A percentile compares a stretch with the other conserved stretches of the same genome.
These are phyloP conservation scores for Elephantulus edwardii DNA, from an alignment of 2,113 vertebrate genomes.

Conservation along the genomic window DNA sequence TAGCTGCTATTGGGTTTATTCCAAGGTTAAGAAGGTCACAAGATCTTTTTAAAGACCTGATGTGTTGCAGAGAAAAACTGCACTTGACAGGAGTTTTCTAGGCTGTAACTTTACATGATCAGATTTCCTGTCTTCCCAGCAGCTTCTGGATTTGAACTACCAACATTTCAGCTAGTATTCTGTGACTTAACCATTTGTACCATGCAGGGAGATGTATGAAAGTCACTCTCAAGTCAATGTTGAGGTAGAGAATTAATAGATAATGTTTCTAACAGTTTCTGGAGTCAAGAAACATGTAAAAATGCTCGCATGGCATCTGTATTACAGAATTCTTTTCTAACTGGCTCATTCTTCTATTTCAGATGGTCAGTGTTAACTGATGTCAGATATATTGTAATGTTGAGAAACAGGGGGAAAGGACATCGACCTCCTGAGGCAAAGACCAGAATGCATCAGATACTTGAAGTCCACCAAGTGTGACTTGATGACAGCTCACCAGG, in stretches of 20 bases:
- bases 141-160: neutral
- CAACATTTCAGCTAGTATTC: neutral
- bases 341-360: neutral
- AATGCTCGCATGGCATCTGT: neutral
- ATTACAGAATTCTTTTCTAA: neutral
- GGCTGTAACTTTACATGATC: neutral
- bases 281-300: neutral
- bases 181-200: neutral
- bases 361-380: neutral
- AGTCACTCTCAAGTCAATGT: neutral
- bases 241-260: neutral
- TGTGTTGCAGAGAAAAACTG: neutral
- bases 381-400: neutral
- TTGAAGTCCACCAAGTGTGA: neutral
- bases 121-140: neutral
- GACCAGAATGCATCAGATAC: neutral
- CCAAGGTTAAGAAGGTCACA: no score
- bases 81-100: neutral
- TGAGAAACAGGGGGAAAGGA: conserved; percentile 22
- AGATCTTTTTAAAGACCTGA: neutral
- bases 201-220: neutral
- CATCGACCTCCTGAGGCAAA: neutral
- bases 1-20: neutral
- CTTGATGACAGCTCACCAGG: conserved; percentile 61
- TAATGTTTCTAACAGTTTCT: neutral